Base-by-base conservation (phyloP, 2,888 invertebrate species). In the Drosophila vallismaia region DNA sequence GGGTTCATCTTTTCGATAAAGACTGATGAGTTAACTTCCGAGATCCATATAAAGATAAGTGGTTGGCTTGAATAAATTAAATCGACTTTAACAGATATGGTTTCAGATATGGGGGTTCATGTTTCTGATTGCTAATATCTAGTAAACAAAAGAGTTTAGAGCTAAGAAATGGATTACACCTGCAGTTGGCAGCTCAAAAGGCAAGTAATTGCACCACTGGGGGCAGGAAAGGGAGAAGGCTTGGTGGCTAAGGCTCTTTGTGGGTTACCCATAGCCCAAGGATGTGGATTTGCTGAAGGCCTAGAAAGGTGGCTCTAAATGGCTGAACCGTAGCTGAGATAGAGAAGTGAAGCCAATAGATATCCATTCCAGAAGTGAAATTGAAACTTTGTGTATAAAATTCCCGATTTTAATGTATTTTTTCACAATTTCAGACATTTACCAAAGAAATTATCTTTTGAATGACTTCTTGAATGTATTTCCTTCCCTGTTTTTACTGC, bases 261-360 rank as follows among this genome's bases (percentile, higher is more conserved):
- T 70, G 42, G 84, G 77, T 83, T 54, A 79, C 84, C 77, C 63
- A 79, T 19, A 82, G 78, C 82, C 68, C 6, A 14, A 28, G 74
- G 79, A 75, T 38, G 24, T 33, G 19, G 45, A 49, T 68, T 58
- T 19, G 44, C 31, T 55, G 24, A 28, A 42, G 67, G 36, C 29
- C 19, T 38, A 55, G 54, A 46, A 46, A 31, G 46, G 38, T 19
- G 14, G 46, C 28, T 14, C 58, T 53, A 28, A 54, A 58, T 44
- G 55, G n/a, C n/a, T n/a, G n/a, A n/a, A 45, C 33, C 14, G 55
- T 28, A 6, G 26, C 24, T 9, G 9, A 26, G 54, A 58, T 55
- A 19, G 31, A 4, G 26, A 49, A 38, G 19, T 40, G 50, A 56
- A 26, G 48, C 19, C 5, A 7, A 14, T 42, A 0, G 14, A 42